Conservation (phyloP, 2,888 invertebrate species). For the Tenthredo amoena region DNA sequence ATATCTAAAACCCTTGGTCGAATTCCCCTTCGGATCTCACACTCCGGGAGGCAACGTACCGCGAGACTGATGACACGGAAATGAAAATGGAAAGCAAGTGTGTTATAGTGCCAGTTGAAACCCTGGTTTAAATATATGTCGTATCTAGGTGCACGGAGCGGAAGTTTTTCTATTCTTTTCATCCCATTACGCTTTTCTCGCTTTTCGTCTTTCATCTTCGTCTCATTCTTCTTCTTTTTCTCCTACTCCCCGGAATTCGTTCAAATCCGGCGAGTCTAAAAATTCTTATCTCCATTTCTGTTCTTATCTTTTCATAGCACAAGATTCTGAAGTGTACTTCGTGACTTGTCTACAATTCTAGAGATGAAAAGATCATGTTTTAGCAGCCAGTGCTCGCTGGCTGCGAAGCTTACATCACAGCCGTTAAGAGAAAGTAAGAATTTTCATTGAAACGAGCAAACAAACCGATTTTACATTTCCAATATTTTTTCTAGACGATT, state of each 20-base stretch:
- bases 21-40: not conserved
- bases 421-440: not conserved
- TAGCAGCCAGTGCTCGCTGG: not conserved
- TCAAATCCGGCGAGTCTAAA: not conserved
- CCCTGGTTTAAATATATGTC: not conserved
- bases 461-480: not conserved
- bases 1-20: not conserved
- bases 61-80: constrained; percentile 50
- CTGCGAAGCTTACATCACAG: not conserved
- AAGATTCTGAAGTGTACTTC: not conserved
- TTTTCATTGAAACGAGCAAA: not conserved
- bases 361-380: not conserved
- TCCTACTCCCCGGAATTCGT: not conserved
- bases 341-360: not conserved
- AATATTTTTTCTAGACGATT: not conserved
- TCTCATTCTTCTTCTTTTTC: not conserved
- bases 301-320: not conserved
- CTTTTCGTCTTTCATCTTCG: not conserved
- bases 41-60: constrained; percentile 25
- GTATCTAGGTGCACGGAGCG: not conserved
- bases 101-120: constrained; percentile 41
- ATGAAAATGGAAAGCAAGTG: constrained; percentile 52
- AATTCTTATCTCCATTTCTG: not conserved
- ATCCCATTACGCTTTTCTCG: not conserved
- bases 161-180: not conserved